Conservation (phyloP, 2,113 vertebrate species). For the Zosterops lateralis region DNA sequence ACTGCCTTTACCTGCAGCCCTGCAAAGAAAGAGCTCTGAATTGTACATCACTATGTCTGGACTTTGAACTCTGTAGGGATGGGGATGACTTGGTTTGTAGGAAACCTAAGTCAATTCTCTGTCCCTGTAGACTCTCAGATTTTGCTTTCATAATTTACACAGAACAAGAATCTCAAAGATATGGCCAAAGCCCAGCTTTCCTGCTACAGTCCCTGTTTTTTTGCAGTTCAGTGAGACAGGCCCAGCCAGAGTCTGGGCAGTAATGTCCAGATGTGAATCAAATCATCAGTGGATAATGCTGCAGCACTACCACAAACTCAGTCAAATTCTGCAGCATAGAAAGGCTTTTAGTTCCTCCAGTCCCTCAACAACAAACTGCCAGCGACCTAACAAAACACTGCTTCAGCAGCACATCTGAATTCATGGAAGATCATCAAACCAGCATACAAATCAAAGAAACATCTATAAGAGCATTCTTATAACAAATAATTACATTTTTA, state of each 20-base stretch:
- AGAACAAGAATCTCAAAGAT: background rate
- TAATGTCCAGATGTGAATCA: background rate
- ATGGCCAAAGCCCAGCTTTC: background rate
- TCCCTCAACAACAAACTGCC: background rate
- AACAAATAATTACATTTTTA: slow-evolving; percentile 54
- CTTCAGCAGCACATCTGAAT: background rate
- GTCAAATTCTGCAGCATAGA: background rate
- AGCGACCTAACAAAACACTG: background rate
- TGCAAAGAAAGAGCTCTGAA: background rate
- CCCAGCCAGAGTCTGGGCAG: background rate
- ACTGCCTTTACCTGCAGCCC: background rate
- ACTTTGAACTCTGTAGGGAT: background rate
- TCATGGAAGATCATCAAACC: background rate
- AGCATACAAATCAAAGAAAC: slow-evolving; percentile 33
- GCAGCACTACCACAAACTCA: background rate
- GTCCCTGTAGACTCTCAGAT: background rate
- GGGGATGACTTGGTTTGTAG: background rate
- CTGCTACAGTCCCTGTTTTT: background rate
- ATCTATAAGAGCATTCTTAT: slow-evolving; percentile 28
- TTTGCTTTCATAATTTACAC: background rate
- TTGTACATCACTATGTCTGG: background rate
- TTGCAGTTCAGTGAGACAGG: background rate
- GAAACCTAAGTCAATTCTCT: background rate
- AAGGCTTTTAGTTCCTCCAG: background rate
- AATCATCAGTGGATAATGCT: background rate